A percentile compares a stretch with the other conserved stretches of the same genome.
These are phyloP conservation scores for Drosophila macrospina DNA, from an alignment of 2,888 invertebrate species.

Conservation along the genomic window DNA sequence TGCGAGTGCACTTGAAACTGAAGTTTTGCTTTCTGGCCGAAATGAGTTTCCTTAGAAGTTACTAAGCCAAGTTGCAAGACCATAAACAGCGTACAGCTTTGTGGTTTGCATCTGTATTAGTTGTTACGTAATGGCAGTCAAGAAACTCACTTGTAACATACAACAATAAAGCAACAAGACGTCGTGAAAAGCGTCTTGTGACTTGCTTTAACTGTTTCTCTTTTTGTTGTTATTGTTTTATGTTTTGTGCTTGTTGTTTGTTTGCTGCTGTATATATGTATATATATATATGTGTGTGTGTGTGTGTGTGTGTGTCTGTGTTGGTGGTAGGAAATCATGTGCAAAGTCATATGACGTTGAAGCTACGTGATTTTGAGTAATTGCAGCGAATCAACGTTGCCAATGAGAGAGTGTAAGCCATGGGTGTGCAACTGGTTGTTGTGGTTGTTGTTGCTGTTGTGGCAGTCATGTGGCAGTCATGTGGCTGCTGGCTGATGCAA, in stretches of 20 bases:
- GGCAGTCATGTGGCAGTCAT: conserved; percentile 56
- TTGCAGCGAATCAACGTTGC: conserved; percentile 74
- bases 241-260: conserved; percentile 30
- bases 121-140: conserved; percentile 69
- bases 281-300: background rate
- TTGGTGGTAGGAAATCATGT: conserved; percentile 82
- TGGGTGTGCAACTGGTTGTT: conserved; percentile 19
- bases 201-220: conserved; percentile 54
- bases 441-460: conserved; percentile 13
- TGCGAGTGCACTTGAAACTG: conserved; percentile 71
- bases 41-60: conserved; percentile 6
- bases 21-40: conserved; percentile 15
- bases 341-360: conserved; percentile 77
- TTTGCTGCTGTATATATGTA: conserved; percentile 1
- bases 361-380: conserved; percentile 74
- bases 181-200: conserved; percentile 59
- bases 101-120: conserved; percentile 46
- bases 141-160: conserved; percentile 55
- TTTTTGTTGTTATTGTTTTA: conserved; percentile 31
- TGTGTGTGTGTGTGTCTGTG: conserved; percentile 27
- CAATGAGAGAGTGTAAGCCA: conserved; percentile 47
- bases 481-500: conserved; percentile 59
- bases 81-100: conserved; percentile 17
- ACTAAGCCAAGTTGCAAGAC: conserved; percentile 3
- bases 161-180: conserved; percentile 38